Base-by-base conservation (phyloP, 2,797 vertebrate genomes). In the Lagorchestes hirsutus region DNA sequence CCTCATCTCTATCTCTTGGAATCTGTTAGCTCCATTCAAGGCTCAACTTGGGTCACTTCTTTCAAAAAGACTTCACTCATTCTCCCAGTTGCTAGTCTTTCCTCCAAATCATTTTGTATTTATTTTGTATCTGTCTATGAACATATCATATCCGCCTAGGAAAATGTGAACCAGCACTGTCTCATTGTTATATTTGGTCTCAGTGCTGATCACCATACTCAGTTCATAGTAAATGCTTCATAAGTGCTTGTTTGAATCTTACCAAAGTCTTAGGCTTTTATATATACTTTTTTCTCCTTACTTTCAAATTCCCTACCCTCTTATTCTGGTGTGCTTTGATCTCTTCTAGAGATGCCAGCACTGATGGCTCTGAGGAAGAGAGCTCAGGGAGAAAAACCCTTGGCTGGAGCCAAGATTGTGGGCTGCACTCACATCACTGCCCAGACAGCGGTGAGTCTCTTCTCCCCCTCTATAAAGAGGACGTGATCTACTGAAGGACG, bases 401-500 rank as follows among this genome's bases (percentile, higher is more conserved):
- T 99, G 95, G 99, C 99, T 0, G 99, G 99, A 97, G 99, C 99
- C 98, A 99, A 99, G 98, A 99, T 99, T 95, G 99, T 99, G 98
- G 99, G 99, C 96, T 99, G 99, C 98, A 99, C 99, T 2, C 99
- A 99, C 98, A 99, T 99, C 97, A 99, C 99, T 0, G 99, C 99
- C 0, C 99, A 99, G 99, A 99, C 99, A 3, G 99, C 99, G 82
- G 99, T 99, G 98, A 99, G 99, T 98, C 31, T 94, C 54, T 24
- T 93, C 67, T 82, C 58, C 94, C 58, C 94, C 56, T 97, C 93
- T 52, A 90, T 1, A 46, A 27, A 10, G 1, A 87, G 9, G 40
- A 46, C 1, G 24, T 74, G 31, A 8, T 82, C 1, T 91, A 31
- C 55, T 93, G 5, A 82, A 82, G 95, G 93, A 93, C 58, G 9